phyloP scores from a whole-genome alignment of 2,797 vertebrate genomes.

The Tragelaphus eurycerus region DNA sequence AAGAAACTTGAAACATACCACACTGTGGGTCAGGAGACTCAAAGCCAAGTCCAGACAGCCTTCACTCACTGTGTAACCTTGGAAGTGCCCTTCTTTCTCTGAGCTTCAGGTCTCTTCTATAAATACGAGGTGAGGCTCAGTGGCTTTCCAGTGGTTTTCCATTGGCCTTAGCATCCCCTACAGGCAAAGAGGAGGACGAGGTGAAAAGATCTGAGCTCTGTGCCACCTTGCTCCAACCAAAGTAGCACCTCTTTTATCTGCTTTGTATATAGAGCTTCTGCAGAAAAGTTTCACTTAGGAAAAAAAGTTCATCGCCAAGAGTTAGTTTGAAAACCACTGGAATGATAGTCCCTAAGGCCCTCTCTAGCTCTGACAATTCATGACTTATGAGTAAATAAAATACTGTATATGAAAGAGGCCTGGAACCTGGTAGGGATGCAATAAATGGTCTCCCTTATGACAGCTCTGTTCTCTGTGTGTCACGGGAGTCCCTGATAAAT shows the following conservation, averaged over 20 bases:
- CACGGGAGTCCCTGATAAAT: background rate
- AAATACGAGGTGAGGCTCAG: background rate
- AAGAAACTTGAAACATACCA: background rate
- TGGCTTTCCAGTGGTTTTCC: background rate
- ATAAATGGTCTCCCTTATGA: background rate
- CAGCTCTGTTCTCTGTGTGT: background rate
- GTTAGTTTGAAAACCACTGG: background rate
- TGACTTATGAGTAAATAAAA: conserved; percentile 59
- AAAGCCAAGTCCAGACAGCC: background rate
- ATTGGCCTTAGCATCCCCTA: too few species aligned
- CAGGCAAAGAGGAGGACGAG: background rate
- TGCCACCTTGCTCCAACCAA: background rate
- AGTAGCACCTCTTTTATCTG: background rate
- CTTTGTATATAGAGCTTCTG: background rate
- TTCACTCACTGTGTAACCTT: background rate
- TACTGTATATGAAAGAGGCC: background rate
- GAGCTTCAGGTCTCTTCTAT: background rate
- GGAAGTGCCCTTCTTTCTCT: background rate
- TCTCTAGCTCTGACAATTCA: background rate
- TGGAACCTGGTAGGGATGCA: background rate
- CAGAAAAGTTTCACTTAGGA: background rate
- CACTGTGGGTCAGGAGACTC: background rate
- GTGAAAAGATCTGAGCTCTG: background rate
- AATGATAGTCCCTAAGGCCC: background rate
- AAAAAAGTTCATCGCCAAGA: background rate